Conservation (phyloP, 2,113 vertebrate genomes). For the Pelecanoides urinatrix region DNA sequence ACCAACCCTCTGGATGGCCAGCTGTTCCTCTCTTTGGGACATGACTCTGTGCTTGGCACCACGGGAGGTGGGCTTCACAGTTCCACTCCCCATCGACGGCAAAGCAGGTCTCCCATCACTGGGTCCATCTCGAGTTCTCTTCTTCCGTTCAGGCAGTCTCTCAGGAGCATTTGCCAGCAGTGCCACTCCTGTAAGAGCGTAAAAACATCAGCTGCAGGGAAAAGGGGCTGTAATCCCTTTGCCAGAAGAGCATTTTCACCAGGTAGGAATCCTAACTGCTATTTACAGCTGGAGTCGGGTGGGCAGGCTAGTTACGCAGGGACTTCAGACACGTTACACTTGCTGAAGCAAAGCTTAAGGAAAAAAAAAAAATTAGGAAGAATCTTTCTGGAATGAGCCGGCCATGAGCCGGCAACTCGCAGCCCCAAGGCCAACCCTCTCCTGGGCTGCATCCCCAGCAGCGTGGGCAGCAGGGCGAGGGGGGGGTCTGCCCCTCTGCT, state of each 20-base stretch:
- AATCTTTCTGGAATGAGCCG: not conserved
- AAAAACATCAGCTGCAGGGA: not conserved
- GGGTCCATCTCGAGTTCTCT: conserved; percentile 74
- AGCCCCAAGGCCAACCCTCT: too few relatives aligned
- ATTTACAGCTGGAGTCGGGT: not conserved
- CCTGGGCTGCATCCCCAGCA: too few relatives aligned
- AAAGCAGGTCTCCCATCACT: conserved; percentile 48
- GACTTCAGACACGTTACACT: not conserved
- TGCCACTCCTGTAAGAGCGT: conserved; percentile 80
- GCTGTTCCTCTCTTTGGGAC: conserved; percentile 86
- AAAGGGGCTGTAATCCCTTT: too few relatives aligned
- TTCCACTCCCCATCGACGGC: conserved; percentile 51
- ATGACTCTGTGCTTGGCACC: conserved; percentile 81
- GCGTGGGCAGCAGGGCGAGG: too few relatives aligned
- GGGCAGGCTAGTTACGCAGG: too few relatives aligned
- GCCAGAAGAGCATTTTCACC: not conserved
- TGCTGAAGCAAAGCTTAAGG: not conserved
- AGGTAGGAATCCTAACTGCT: not conserved
- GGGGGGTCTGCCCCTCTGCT: too few relatives aligned
- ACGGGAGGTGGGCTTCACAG: conserved; percentile 76
- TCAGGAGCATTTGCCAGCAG: conserved; percentile 91
- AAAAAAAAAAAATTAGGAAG: not conserved
- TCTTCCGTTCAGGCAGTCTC: conserved; percentile 81
- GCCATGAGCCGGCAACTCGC: too few relatives aligned
- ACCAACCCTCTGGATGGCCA: conserved; percentile 85